phyloP scores from a whole-genome alignment of 2,113 vertebrate species.

The Scophthalmus maximus region DNA sequence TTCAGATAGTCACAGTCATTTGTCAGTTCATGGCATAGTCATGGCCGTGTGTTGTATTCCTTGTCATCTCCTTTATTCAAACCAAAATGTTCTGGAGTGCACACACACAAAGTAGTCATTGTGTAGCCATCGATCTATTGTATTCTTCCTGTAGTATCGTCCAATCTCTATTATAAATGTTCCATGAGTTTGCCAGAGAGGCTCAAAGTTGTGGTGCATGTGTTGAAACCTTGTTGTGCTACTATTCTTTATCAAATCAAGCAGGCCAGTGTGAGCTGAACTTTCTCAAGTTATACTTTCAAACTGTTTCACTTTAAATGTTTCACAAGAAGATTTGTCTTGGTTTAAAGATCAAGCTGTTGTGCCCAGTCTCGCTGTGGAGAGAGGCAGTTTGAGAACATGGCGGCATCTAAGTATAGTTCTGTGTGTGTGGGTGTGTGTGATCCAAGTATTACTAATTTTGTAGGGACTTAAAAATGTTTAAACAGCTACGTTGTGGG shows the following conservation, averaged over 20 bases:
- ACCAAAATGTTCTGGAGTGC: constrained; percentile 5
- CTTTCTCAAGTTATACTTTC: neutral
- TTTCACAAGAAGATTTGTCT: neutral
- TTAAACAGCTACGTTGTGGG: neutral
- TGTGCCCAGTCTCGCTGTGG: no score
- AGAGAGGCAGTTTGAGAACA: no score
- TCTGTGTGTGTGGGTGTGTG: constrained; percentile 7
- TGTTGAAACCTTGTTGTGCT: neutral
- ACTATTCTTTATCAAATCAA: constrained; percentile 22
- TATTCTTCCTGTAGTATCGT: no score
- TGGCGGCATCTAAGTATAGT: constrained; percentile 57
- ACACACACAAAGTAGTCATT: constrained; percentile 2
- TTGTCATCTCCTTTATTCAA: neutral
- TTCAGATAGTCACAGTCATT: constrained; percentile 13
- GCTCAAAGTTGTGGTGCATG: constrained; percentile 16
- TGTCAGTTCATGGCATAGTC: constrained; percentile 17
- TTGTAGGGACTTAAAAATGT: neutral
- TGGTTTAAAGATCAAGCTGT: constrained; percentile 3
- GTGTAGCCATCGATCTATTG: no score
- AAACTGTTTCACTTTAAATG: constrained; percentile 1
- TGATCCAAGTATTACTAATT: neutral
- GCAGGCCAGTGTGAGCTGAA: neutral
- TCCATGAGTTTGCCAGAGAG: constrained; percentile 9
- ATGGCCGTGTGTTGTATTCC: constrained; percentile 25
- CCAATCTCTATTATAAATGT: no score